Conservation (phyloP, 1,140 invertebrate genomes). For the Rhopalosiphum padi region DNA sequence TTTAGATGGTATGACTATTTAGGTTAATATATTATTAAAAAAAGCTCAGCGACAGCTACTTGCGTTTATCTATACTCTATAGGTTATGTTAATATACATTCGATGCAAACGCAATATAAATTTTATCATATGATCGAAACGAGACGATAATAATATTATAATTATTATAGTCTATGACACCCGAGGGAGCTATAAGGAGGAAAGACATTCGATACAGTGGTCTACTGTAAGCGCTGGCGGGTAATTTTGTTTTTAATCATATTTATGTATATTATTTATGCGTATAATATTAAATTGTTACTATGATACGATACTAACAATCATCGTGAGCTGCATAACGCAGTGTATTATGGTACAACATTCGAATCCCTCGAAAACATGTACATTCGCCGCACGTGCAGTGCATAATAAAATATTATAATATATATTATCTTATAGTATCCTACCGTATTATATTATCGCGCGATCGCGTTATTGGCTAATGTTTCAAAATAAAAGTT, state of each 20-base stretch:
- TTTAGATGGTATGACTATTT: not conserved
- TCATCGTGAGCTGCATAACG: not conserved
- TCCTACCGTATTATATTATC: not conserved
- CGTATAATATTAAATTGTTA: not conserved
- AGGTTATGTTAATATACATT: not conserved
- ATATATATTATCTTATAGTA: not conserved
- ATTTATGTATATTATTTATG: not conserved
- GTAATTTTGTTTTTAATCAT: not conserved
- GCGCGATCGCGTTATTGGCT: not conserved
- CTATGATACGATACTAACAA: not conserved
- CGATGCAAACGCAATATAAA: not conserved
- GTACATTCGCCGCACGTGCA: not conserved
- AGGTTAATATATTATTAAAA: not conserved
- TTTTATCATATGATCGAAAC: not conserved
- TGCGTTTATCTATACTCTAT: not conserved
- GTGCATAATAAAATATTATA: not conserved
- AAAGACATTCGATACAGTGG: not conserved
- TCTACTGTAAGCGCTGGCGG: not conserved
- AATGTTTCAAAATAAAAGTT: not conserved
- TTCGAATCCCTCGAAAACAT: not conserved
- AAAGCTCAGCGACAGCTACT: not conserved
- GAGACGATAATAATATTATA: not conserved
- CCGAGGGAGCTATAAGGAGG: not conserved
- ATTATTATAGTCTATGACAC: not conserved
- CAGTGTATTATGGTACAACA: not conserved